A percentile compares a stretch with the other conserved stretches of the same genome.
phyloP scores from a whole-genome alignment of 2,113 vertebrate genomes.

The Chauna torquata region DNA sequence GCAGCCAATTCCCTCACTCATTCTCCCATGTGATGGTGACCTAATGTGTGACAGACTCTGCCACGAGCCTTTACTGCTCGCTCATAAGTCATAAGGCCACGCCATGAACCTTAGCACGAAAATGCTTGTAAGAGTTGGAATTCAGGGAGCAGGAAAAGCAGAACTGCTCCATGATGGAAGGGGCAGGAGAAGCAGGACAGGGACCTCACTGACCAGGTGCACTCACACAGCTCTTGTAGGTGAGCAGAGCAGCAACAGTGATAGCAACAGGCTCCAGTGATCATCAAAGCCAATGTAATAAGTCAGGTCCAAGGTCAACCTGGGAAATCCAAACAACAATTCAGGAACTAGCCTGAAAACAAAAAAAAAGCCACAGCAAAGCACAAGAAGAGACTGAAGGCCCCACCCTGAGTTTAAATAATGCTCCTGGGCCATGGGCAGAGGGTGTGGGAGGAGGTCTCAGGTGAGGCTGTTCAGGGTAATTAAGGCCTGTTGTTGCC shows the following conservation, averaged over 20 bases:
- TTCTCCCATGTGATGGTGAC: not conserved
- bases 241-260: not conserved
- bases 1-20: not conserved
- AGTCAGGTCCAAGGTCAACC: not conserved
- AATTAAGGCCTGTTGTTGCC: not conserved
- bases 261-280: not conserved
- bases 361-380: not conserved
- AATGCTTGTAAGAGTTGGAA: not conserved
- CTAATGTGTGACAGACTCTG: not conserved
- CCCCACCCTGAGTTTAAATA: not conserved
- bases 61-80: not conserved
- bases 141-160: not conserved
- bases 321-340: not conserved
- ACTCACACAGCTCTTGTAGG: not conserved
- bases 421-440: not conserved
- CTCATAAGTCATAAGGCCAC: not conserved
- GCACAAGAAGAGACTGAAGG: not conserved
- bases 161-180: not conserved
- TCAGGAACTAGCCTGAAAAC: not conserved
- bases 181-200: not conserved
- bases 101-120: not conserved
- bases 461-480: not conserved
- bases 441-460: not conserved
- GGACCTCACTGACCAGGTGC: not conserved
- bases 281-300: not conserved